Conservation (phyloP, 1,140 invertebrate genomes). For the Drosophila subobscura region DNA sequence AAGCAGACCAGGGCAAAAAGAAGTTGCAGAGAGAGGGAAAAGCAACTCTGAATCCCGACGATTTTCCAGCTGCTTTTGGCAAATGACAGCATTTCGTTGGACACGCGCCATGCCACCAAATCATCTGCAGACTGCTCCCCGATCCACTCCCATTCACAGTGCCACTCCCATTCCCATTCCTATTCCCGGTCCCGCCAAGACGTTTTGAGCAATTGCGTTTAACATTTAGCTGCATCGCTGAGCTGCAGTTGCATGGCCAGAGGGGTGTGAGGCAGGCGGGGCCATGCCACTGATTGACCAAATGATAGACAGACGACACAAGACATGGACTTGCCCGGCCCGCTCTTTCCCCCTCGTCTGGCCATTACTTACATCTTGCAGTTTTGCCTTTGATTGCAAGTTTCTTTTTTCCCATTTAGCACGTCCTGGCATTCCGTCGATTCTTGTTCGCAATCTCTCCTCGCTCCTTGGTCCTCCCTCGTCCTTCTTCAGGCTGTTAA, state of each 20-base stretch:
- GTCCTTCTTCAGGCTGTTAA: conserved; percentile 28
- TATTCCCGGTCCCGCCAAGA: conserved; percentile 22
- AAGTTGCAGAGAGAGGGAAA: conserved; percentile 20
- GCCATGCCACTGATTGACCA: conserved; percentile 69
- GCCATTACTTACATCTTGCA: conserved; percentile 60
- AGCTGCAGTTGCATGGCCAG: conserved; percentile 26
- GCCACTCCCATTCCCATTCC: neutral
- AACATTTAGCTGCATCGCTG: conserved; percentile 63
- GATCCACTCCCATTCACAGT: neutral
- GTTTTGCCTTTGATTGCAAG: conserved; percentile 71
- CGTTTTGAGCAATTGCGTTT: conserved; percentile 60
- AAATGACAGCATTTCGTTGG: conserved; percentile 71
- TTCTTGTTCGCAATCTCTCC: conserved; percentile 17
- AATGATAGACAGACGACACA: conserved; percentile 69
- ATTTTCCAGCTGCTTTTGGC: conserved; percentile 66
- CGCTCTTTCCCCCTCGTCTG: neutral
- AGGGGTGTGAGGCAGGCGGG: conserved; percentile 19
- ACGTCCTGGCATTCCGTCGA: conserved; percentile 60
- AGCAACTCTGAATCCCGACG: conserved; percentile 31
- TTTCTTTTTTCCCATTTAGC: conserved; percentile 69
- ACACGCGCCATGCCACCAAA: conserved; percentile 79
- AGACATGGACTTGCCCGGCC: conserved; percentile 21
- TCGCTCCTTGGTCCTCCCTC: neutral
- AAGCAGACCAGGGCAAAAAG: conserved; percentile 27
- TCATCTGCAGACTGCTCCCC: conserved; percentile 58